phyloP scores from a whole-genome alignment of 2,888 invertebrate genomes.

The Volucella zonaria region DNA sequence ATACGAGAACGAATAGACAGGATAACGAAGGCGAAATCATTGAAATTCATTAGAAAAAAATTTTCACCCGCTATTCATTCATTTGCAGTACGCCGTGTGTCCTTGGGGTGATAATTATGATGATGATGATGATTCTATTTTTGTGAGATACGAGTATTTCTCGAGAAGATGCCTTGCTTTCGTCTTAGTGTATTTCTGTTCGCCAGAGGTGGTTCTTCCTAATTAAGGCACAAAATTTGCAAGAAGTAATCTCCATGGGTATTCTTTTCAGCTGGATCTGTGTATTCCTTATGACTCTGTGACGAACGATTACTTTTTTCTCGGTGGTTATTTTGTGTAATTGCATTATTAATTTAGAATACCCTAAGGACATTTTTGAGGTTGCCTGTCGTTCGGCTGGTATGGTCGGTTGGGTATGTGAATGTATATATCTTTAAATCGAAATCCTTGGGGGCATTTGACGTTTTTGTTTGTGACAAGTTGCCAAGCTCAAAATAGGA shows the following conservation, averaged over 20 bases:
- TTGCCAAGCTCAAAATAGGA: constrained; percentile 15
- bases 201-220: constrained; percentile 56
- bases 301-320: constrained; percentile 45
- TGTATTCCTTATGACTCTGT: neutral
- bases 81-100: constrained; percentile 35
- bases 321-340: constrained; percentile 64
- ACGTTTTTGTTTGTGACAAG: constrained; percentile 55
- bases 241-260: constrained; percentile 55
- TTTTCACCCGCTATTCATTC: constrained; percentile 47
- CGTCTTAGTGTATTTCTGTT: constrained; percentile 51
- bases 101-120: constrained; percentile 67
- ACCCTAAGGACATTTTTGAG: constrained; percentile 55
- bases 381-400: constrained; percentile 12
- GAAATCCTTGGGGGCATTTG: constrained; percentile 16
- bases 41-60: constrained; percentile 65
- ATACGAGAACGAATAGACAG: neutral
- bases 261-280: constrained; percentile 3
- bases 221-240: constrained; percentile 64
- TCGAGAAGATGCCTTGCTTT: constrained; percentile 1
- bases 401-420: neutral
- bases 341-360: constrained; percentile 73
- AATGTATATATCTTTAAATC: constrained; percentile 2
- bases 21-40: constrained; percentile 62
- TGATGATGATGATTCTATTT: constrained; percentile 67
- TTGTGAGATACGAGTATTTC: constrained; percentile 35